These are phyloP conservation scores for Colossoma macropomum DNA, from an alignment of 2,113 vertebrate genomes.

Conservation along the genomic window DNA sequence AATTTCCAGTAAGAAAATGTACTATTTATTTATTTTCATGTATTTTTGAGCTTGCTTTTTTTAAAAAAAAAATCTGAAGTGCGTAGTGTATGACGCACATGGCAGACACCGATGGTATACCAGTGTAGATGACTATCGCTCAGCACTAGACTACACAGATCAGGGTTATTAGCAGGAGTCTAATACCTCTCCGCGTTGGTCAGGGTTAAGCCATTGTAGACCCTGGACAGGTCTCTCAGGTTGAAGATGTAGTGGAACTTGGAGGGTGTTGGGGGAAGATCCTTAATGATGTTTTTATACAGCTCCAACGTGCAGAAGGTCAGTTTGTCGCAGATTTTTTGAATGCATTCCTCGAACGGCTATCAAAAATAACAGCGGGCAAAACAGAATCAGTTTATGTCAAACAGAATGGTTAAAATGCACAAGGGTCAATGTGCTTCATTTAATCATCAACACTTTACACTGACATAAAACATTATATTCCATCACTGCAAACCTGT, in stretches of 20 bases:
- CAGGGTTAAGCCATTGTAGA: conserved; percentile 88
- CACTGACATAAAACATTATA: not conserved
- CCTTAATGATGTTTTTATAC: conserved; percentile 85
- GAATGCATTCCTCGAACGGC: conserved; percentile 82
- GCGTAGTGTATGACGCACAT: too few species aligned
- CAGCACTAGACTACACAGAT: not conserved
- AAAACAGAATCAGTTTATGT: not conserved
- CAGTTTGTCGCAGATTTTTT: conserved; percentile 80
- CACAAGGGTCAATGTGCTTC: not conserved
- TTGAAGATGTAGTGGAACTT: conserved; percentile 99
- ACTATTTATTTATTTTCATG: too few species aligned
- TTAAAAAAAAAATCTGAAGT: too few species aligned
- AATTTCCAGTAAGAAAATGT: not conserved
- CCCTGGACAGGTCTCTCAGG: conserved; percentile 89
- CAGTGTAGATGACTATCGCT: too few species aligned
- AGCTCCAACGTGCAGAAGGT: conserved; percentile 88
- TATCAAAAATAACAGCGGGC: conserved; percentile 61
- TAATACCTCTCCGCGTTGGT: conserved; percentile 86
- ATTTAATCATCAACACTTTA: not conserved
- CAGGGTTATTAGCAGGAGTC: not conserved
- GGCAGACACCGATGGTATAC: too few species aligned
- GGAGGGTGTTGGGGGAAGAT: conserved; percentile 92
- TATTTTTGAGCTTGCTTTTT: too few species aligned
- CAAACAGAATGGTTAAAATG: not conserved
- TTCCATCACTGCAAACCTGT: too few species aligned